Evolutionary conservation across 2,797 vertebrate species (phyloP), one percentile per base, ranked within the genome.

Genomic region (Myotis vivesi): DNA sequence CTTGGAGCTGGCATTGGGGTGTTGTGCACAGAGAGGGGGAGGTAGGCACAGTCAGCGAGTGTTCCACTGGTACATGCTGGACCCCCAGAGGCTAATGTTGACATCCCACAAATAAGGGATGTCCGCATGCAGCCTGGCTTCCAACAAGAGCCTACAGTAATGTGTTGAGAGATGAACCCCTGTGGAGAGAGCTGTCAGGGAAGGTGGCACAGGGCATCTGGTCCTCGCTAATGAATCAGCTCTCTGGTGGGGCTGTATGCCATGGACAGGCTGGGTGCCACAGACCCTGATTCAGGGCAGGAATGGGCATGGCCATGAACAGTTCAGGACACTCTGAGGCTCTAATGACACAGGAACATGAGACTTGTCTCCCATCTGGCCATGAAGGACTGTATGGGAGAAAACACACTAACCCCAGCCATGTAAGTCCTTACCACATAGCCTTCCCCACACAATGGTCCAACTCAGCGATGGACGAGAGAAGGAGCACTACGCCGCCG

Each of bases 401-500:
- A 23, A 86, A 53, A 62, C 10, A 30, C 44, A 33, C 80, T 16
- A 11, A 76, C 8, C 19, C 12, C 19, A 75, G 23, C 55, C 38
- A 36, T 2, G 0, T 0, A 25, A 71, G 49, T 17, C 8, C 38
- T 23, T 7, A 2, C 46, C 1, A 2, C 30, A n/a, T n/a, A 85
- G 76, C 57, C 91, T 16, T 41, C 25, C 22, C 19, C n/a, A 38
- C 22, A 15, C 10, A 57, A 17, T 23, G 17, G 44, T 28, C 22
- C 30, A 20, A 8, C 1, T 66, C 59, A 10, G 81, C 1, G 1
- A 5, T 0, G 28, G 38, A 5, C 1, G 28, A 9, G 25, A 49
- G n/a, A 7, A 1, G 0, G 22, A 19, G 38, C 15, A 2, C 4
- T 28, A 41, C 8, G n/a, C 0, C 12, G 19, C 53, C 53, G 0